These are phyloP conservation scores for Carlito syrichta DNA, from an alignment of 2,113 vertebrate genomes.

Conservation along the genomic window DNA sequence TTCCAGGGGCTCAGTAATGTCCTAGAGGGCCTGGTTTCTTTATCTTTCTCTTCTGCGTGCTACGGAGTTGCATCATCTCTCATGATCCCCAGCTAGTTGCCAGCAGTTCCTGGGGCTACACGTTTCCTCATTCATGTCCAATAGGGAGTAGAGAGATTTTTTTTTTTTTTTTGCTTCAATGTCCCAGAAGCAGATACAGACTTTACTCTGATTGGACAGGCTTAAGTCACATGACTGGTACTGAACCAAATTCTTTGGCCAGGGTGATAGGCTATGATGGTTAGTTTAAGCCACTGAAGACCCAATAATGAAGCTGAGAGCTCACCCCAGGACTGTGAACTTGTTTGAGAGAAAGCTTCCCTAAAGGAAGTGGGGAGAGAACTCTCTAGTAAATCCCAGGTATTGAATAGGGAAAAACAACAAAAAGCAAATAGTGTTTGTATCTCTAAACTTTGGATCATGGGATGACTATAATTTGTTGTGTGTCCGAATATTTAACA, in stretches of 20 bases:
- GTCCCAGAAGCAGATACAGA: neutral
- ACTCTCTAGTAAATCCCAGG: neutral
- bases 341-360: no score
- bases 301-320: neutral
- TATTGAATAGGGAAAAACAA: neutral
- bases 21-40: neutral
- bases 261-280: neutral
- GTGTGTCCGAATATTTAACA: neutral
- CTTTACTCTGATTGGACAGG: neutral
- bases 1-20: neutral
- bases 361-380: neutral
- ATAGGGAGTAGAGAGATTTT: neutral
- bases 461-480: neutral
- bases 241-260: neutral
- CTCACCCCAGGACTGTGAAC: no score
- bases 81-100: neutral
- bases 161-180: neutral
- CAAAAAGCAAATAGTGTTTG: neutral
- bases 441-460: neutral
- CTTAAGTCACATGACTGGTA: neutral
- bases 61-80: neutral
- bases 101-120: neutral
- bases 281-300: neutral
- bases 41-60: neutral
- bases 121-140: neutral